Conservation (phyloP, 2,797 vertebrate species). For the Sebastes hopkinsi region DNA sequence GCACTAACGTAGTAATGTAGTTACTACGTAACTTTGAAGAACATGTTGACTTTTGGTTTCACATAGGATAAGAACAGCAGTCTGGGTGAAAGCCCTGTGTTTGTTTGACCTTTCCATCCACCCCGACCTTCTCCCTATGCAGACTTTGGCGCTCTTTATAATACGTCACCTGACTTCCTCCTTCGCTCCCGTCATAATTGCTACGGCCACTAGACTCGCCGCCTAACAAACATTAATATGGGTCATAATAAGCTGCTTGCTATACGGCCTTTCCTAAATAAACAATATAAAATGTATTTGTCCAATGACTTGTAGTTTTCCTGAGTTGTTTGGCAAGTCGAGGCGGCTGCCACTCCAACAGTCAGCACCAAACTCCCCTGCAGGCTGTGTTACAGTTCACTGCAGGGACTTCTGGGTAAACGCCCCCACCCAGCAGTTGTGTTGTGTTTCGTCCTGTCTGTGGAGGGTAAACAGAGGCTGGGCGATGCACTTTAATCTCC, state of each 20-base stretch:
- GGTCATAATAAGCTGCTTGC: neutral
- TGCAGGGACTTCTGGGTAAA: conserved; percentile 2
- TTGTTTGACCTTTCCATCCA: neutral
- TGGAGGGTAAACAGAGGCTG: conserved; percentile 43
- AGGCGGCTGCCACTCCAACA: neutral
- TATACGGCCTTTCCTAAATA: neutral
- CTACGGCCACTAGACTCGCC: too few relatives aligned
- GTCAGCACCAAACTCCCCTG: neutral
- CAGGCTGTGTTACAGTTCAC: neutral
- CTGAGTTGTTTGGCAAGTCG: neutral
- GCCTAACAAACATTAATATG: neutral
- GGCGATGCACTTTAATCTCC: conserved; percentile 16
- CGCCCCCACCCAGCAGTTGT: neutral
- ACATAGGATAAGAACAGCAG: too few relatives aligned
- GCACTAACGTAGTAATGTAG: too few relatives aligned
- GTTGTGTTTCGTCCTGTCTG: neutral
- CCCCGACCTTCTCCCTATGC: neutral
- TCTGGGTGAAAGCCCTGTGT: neutral
- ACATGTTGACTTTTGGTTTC: neutral
- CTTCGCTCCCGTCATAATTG: neutral
- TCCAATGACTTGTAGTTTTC: neutral
- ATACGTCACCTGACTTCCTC: neutral
- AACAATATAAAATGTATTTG: neutral
- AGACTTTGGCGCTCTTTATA: fast-evolving
- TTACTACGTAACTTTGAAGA: neutral